phyloP scores from a whole-genome alignment of 2,888 invertebrate genomes.

The Meliscaeva auricollis region DNA sequence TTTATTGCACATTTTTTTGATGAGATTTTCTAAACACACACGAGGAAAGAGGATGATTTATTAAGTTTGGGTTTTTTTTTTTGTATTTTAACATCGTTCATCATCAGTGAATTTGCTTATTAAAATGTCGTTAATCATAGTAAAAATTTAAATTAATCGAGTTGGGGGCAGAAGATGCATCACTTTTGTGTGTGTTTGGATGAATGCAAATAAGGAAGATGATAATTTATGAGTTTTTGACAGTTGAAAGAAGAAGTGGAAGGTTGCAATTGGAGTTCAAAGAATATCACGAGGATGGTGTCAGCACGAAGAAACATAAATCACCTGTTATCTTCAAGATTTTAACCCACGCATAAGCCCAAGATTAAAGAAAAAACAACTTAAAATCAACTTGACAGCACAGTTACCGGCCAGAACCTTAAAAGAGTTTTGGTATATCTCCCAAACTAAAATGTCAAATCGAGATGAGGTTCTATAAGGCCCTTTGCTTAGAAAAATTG shows the following conservation, averaged over 20 bases:
- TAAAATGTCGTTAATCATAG: slow-evolving; percentile 69
- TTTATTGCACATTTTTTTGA: slow-evolving; percentile 21
- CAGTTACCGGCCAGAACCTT: no score
- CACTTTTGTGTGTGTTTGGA: slow-evolving; percentile 1
- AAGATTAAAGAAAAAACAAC: no score
- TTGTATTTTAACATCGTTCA: slow-evolving; percentile 34
- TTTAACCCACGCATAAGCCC: no score
- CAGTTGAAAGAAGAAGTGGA: neutral
- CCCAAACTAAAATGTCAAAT: no score
- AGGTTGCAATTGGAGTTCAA: neutral
- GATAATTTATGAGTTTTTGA: slow-evolving; percentile 7
- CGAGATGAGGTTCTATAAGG: no score
- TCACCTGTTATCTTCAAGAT: no score
- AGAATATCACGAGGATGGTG: neutral
- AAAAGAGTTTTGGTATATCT: no score
- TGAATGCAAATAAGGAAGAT: neutral
- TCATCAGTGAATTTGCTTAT: slow-evolving; percentile 66
- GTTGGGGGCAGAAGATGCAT: slow-evolving; percentile 19
- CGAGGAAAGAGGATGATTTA: slow-evolving; percentile 22
- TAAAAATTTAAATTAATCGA: slow-evolving; percentile 54
- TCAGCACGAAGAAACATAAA: no score
- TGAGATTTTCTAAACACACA: slow-evolving; percentile 19
- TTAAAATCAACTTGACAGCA: no score
- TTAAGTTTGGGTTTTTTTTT: neutral
- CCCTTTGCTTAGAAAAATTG: no score